These are phyloP conservation scores for Candoia aspera DNA, from an alignment of 2,113 vertebrate species.

Conservation along the genomic window DNA sequence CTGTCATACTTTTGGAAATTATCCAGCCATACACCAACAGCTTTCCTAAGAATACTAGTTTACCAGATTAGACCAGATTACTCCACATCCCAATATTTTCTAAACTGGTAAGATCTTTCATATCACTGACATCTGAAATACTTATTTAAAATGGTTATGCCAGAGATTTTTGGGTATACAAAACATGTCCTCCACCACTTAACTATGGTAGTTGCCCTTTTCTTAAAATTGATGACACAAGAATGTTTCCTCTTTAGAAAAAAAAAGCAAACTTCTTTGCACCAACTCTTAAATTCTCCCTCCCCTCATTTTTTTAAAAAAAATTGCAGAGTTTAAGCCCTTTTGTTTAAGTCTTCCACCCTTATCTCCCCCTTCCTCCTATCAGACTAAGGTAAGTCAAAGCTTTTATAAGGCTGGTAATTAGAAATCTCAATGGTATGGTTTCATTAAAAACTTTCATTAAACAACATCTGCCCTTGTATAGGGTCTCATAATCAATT, in stretches of 20 bases:
- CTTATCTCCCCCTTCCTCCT: conserved; percentile 16
- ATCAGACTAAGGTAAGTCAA: conserved; percentile 74
- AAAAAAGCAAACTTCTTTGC: conserved; percentile 53
- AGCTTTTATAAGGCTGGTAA: conserved; percentile 80
- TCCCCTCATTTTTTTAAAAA: conserved; percentile 33
- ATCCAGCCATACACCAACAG: neutral
- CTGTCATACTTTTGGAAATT: neutral
- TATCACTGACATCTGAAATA: neutral
- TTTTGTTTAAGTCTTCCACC: conserved; percentile 60
- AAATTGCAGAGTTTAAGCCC: conserved; percentile 70
- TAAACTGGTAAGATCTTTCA: neutral
- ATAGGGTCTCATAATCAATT: conserved; percentile 86
- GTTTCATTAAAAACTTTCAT: conserved; percentile 87
- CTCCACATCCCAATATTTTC: neutral
- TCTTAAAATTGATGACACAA: conserved; percentile 33
- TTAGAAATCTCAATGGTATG: conserved; percentile 80
- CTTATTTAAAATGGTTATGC: neutral
- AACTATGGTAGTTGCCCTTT: neutral
- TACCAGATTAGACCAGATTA: neutral
- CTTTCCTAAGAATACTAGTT: neutral
- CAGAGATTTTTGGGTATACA: neutral
- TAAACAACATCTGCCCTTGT: conserved; percentile 85
- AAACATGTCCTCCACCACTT: neutral
- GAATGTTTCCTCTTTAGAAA: conserved; percentile 30
- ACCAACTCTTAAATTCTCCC: conserved; percentile 62